These are phyloP conservation scores for Cataglyphis cursor DNA, from an alignment of 2,888 invertebrate genomes.

Conservation along the genomic window DNA sequence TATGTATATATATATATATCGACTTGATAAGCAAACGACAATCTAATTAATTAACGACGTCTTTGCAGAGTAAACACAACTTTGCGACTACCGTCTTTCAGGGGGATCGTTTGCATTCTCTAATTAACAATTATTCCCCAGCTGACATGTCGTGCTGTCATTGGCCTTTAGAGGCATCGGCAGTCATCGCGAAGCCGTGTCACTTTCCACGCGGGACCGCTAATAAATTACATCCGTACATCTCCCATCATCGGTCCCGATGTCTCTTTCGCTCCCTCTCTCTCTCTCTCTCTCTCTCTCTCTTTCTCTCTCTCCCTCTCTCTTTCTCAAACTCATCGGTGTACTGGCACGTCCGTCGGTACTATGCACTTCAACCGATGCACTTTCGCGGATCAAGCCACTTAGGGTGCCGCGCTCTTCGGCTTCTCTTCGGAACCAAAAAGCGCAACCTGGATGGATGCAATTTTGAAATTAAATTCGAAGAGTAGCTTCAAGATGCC, in stretches of 20 bases:
- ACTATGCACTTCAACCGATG: slow-evolving; percentile 44
- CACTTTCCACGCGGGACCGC: slow-evolving; percentile 68
- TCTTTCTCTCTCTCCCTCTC: too few relatives aligned
- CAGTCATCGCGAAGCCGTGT: slow-evolving; percentile 61
- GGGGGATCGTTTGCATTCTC: background rate
- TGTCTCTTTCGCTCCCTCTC: slow-evolving; percentile 28
- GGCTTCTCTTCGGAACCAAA: slow-evolving; percentile 10
- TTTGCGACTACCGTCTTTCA: background rate
- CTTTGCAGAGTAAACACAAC: background rate
- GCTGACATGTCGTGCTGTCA: slow-evolving; percentile 58
- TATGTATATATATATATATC: slow-evolving; percentile 1
- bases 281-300: too few relatives aligned
- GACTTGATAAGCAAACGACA: background rate
- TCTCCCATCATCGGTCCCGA: slow-evolving; percentile 71
- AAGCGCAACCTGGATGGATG: background rate
- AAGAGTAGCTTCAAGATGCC: background rate
- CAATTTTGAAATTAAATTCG: slow-evolving; percentile 22
- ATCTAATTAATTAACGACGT: background rate
- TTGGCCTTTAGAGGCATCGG: slow-evolving; percentile 70
- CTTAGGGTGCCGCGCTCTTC: slow-evolving; percentile 18
- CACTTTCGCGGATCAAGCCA: slow-evolving; percentile 36
- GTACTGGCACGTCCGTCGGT: slow-evolving; percentile 40
- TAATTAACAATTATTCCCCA: slow-evolving; percentile 3
- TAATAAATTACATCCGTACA: slow-evolving; percentile 79
- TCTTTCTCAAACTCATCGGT: slow-evolving; percentile 19